Conservation (phyloP, 2,888 invertebrate genomes). For the Pegoplata infirma region DNA sequence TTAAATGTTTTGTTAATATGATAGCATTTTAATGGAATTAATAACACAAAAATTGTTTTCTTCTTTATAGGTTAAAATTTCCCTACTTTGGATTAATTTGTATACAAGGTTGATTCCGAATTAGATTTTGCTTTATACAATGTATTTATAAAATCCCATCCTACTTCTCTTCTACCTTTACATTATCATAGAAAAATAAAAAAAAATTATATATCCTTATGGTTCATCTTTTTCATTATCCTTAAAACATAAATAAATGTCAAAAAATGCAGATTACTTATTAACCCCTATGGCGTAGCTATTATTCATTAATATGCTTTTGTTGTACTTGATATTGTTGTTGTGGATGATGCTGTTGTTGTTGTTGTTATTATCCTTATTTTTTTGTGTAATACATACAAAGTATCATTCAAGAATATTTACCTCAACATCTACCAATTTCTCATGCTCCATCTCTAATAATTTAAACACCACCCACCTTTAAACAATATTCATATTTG, state of each 20-base stretch:
- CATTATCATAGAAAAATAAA: not conserved
- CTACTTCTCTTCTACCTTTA: not conserved
- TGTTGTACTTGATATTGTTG: constrained; percentile 39
- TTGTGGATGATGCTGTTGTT: constrained; percentile 7
- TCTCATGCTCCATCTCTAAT: constrained; percentile 12
- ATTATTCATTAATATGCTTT: constrained; percentile 75
- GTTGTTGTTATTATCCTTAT: constrained; percentile 25
- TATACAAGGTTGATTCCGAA: too few relatives aligned
- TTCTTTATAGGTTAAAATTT: too few relatives aligned
- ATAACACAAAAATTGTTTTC: too few relatives aligned
- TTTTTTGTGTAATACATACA: constrained; percentile 31
- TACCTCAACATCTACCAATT: constrained; percentile 38
- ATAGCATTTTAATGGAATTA: too few relatives aligned
- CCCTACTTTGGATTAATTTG: too few relatives aligned
- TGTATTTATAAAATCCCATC: too few relatives aligned
- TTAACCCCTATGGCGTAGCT: constrained; percentile 76
- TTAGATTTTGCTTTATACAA: too few relatives aligned
- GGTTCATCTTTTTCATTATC: constrained; percentile 54
- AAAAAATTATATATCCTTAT: constrained; percentile 13
- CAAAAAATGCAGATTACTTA: constrained; percentile 77
- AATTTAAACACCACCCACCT: constrained; percentile 49
- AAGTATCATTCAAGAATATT: constrained; percentile 54
- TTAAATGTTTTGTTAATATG: too few relatives aligned
- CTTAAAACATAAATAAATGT: constrained; percentile 74
- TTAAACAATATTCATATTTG: constrained; percentile 20